Evolutionary conservation across 2,113 vertebrate species (phyloP).

Genomic region (Castor canadensis): DNA sequence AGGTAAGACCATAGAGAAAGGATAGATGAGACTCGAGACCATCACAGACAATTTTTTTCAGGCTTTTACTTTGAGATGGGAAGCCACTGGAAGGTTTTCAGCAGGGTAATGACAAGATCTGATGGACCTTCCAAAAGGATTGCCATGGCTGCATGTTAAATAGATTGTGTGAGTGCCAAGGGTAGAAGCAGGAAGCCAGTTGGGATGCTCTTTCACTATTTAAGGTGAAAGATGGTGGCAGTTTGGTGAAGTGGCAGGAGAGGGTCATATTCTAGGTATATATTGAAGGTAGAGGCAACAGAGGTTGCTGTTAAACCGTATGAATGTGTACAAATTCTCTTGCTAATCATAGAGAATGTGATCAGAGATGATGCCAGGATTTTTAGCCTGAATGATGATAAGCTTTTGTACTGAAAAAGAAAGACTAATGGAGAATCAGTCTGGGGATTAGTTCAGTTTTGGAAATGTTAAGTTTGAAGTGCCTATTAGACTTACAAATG

Average conservation of each 20-base stretch:
- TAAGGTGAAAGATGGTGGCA: background rate
- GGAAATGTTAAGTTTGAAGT: background rate
- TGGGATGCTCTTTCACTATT: background rate
- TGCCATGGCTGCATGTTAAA: background rate
- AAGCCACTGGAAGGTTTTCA: background rate
- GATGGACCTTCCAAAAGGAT: background rate
- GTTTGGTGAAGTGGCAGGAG: background rate
- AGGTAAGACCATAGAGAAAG: background rate
- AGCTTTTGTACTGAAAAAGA: background rate
- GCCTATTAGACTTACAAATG: background rate
- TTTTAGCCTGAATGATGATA: background rate
- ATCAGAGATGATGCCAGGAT: background rate
- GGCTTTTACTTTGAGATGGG: background rate
- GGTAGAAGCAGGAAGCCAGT: background rate
- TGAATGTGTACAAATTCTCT: background rate
- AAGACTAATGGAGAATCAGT: background rate
- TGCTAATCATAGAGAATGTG: background rate
- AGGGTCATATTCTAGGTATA: background rate
- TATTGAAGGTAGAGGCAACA: background rate
- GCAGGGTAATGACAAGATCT: background rate
- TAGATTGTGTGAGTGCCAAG: background rate
- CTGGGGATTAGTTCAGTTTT: conserved; percentile 1
- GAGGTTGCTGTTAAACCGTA: background rate
- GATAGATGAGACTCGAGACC: background rate
- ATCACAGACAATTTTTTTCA: background rate